Conservation (phyloP, 2,113 vertebrate genomes). For the Ancistrus triradiatus region DNA sequence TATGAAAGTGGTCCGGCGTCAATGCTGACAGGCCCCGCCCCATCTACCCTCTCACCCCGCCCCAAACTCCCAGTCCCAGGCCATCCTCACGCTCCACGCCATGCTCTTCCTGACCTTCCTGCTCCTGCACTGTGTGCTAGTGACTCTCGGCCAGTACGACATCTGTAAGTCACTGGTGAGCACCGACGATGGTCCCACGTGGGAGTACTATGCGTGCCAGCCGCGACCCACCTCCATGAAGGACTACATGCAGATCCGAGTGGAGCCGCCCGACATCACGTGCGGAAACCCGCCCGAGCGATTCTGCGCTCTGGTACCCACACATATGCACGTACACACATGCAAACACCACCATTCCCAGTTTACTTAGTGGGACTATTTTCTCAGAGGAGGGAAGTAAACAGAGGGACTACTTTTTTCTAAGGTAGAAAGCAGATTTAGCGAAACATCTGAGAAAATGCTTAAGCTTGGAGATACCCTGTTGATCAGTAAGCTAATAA, state of each 20-base stretch:
- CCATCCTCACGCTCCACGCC: constrained; percentile 49
- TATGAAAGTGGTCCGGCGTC: constrained; percentile 49
- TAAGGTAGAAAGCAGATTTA: too few relatives aligned
- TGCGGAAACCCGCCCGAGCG: constrained; percentile 90
- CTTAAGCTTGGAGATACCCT: too few relatives aligned
- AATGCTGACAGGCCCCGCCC: constrained; percentile 61
- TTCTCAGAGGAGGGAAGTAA: too few relatives aligned
- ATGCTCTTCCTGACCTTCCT: constrained; percentile 72
- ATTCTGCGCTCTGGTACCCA: constrained; percentile 88
- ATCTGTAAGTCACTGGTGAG: constrained; percentile 81
- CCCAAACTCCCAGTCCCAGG: constrained; percentile 47
- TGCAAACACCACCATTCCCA: constrained; percentile 2
- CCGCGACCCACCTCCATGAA: constrained; percentile 82
- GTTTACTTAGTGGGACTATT: too few relatives aligned
- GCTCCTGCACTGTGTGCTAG: constrained; percentile 64
- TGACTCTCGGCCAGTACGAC: constrained; percentile 77
- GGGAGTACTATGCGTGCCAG: constrained; percentile 89
- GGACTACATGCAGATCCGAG: constrained; percentile 85
- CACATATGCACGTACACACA: not conserved
- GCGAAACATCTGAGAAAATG: too few relatives aligned
- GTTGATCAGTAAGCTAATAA: too few relatives aligned
- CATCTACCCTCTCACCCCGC: constrained; percentile 50
- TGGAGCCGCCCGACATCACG: constrained; percentile 87
- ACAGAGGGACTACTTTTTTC: too few relatives aligned
- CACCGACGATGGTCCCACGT: constrained; percentile 77